Conservation (phyloP, 2,888 invertebrate genomes). For the Hanleya hanleyi region DNA sequence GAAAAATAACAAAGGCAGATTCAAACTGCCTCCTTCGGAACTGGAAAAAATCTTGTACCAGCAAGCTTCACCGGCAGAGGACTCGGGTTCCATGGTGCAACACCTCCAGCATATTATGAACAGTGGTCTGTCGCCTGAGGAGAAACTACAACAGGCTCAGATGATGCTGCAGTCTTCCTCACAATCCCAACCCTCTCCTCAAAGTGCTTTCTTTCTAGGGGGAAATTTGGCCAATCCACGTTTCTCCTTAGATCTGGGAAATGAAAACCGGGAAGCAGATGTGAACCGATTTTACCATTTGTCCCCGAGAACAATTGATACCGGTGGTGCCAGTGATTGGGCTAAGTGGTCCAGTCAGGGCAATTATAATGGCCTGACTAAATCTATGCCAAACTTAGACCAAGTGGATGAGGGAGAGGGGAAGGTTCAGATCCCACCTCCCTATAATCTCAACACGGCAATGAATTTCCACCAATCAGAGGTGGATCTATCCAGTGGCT, state of each 20-base stretch:
- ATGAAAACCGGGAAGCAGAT: background rate
- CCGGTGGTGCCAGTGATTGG: background rate
- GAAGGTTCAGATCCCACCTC: background rate
- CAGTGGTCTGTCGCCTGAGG: background rate
- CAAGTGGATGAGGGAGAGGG: background rate
- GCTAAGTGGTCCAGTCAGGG: background rate
- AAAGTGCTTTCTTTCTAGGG: background rate
- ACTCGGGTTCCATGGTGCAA: background rate
- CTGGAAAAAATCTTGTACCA: background rate
- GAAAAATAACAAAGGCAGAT: background rate
- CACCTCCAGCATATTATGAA: conserved; percentile 11
- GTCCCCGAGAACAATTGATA: background rate
- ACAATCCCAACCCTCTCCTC: background rate
- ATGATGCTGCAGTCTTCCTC: background rate
- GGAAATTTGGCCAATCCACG: background rate
- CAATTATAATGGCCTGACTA: background rate
- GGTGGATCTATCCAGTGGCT: background rate
- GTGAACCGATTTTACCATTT: background rate
- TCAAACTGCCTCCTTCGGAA: conserved; percentile 9
- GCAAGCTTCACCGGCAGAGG: background rate
- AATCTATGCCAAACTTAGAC: background rate
- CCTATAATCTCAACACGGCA: background rate
- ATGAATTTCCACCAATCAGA: background rate
- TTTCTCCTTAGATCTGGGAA: background rate
- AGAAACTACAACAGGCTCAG: conserved; percentile 5